Conservation (phyloP, 2,113 vertebrate genomes). For the Chrysemys picta region DNA sequence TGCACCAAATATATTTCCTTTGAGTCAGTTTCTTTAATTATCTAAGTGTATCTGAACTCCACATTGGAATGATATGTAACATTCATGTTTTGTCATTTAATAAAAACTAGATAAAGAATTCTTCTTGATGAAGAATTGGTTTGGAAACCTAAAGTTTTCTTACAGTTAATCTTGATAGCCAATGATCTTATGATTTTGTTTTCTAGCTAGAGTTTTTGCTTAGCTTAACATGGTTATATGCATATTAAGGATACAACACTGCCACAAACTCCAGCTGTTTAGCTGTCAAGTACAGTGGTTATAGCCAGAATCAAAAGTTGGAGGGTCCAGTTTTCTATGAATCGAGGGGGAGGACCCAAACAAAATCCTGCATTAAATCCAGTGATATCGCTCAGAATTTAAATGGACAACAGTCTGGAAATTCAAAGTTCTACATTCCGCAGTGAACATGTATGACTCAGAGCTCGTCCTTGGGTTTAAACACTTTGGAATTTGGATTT, state of each 20-base stretch:
- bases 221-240: background rate
- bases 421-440: background rate
- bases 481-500: conserved; percentile 45
- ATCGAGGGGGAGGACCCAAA: background rate
- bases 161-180: background rate
- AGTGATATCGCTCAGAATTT: conserved; percentile 13
- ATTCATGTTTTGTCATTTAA: background rate
- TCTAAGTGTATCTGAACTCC: background rate
- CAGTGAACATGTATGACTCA: conserved; percentile 32
- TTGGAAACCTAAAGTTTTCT: background rate
- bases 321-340: background rate
- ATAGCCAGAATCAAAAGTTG: conserved; percentile 1
- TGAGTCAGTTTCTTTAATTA: background rate
- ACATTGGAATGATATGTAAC: background rate
- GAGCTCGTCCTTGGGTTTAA: conserved; percentile 46
- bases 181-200: background rate
- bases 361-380: background rate
- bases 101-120: background rate
- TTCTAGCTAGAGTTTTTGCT: background rate
- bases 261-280: conserved; percentile 1
- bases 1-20: background rate
- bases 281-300: background rate
- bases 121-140: background rate
- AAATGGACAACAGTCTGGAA: background rate
- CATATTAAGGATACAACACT: background rate